These are phyloP conservation scores for Rotaria magnacalcarata DNA, from an alignment of 2,888 invertebrate species.

Conservation along the genomic window DNA sequence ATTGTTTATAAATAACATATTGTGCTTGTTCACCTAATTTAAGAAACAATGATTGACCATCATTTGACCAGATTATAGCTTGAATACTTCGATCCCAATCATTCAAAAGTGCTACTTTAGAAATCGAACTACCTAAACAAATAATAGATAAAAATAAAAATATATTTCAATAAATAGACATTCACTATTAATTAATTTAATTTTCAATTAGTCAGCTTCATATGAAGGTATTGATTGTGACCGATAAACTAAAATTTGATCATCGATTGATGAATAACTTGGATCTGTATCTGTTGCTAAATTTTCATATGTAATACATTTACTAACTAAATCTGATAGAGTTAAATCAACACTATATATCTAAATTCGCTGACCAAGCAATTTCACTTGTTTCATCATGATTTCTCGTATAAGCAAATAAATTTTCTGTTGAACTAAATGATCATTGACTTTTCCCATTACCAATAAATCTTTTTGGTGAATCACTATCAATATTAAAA, in stretches of 20 bases:
- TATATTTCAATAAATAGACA: too few relatives aligned
- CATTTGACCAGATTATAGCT: neutral
- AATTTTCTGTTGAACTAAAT: neutral
- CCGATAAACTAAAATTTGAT: neutral
- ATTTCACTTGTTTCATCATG: neutral
- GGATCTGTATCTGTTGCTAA: neutral
- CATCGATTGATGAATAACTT: neutral
- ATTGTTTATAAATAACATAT: neutral
- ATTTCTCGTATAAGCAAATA: neutral
- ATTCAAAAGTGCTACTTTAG: neutral
- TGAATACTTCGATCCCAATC: neutral
- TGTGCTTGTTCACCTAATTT: neutral
- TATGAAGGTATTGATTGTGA: neutral
- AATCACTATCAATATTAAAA: constrained; percentile 1
- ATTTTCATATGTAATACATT: neutral
- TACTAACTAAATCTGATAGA: neutral
- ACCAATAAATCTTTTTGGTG: neutral
- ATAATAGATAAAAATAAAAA: too few relatives aligned
- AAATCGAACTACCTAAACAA: neutral
- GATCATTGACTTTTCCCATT: neutral
- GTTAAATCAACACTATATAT: constrained; percentile 9
- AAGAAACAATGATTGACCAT: constrained; percentile 6
- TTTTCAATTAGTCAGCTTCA: neutral
- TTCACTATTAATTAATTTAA: neutral
- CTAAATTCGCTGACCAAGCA: neutral